Evolutionary conservation across 1,140 invertebrate species (phyloP).

Genomic region (Eriocheir sinensis): DNA sequence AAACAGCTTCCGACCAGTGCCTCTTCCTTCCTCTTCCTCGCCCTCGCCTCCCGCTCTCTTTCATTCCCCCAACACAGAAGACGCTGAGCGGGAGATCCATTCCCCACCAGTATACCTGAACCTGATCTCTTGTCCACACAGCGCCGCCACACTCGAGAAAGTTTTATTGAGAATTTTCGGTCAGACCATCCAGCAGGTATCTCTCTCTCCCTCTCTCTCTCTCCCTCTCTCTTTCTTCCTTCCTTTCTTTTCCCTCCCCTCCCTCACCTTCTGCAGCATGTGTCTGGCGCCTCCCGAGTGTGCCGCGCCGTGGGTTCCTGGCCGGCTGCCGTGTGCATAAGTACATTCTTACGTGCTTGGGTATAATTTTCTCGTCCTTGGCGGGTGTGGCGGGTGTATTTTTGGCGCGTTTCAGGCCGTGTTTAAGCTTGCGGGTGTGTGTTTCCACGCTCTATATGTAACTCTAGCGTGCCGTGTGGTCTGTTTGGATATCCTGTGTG

Average conservation of each 20-base stretch:
- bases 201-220: not conserved
- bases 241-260: too few species aligned
- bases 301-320: not conserved
- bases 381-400: not conserved
- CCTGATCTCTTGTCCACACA: not conserved
- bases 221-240: not conserved
- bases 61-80: too few species aligned
- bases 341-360: constrained; percentile 22
- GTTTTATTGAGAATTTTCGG: constrained; percentile 3
- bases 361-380: constrained; percentile 25
- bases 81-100: too few species aligned
- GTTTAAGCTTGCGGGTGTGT: not conserved
- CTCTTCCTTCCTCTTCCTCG: too few species aligned
- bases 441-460: too few species aligned
- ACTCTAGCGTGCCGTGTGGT: too few species aligned
- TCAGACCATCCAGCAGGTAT: not conserved
- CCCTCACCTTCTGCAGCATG: too few species aligned
- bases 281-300: not conserved
- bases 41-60: too few species aligned
- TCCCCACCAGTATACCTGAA: too few species aligned
- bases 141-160: not conserved
- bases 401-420: not conserved
- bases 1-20: too few species aligned
- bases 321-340: not conserved
- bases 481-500: too few species aligned